Base-by-base conservation (phyloP, 1,140 invertebrate species). In the Protaetia brevitarsis region DNA sequence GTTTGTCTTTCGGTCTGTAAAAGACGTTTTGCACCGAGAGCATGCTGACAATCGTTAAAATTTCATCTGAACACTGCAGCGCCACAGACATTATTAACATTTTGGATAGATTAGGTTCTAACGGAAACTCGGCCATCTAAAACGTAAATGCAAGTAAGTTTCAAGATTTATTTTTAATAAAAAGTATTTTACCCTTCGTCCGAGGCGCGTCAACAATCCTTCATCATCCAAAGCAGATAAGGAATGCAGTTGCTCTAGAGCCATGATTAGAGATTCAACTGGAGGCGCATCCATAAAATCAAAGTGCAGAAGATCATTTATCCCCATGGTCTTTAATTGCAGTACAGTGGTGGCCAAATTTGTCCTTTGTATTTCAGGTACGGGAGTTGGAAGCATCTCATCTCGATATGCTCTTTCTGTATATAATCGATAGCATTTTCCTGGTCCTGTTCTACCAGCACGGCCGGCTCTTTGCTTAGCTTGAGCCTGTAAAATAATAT, bases 251-350 rank as follows among this genome's bases (percentile, higher is more conserved):
- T 97, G 94, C 78, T 98, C 96, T 66, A 99, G 82, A 3, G 98
- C 98, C 88, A 98, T 97, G 11, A 99, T 96, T 41, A 99, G 84
- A 0, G 96, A 93, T 78, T 97, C 95, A 6, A 97, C 94, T 0
- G 97, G 97, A 7, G 98, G 98, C 0, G 97, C 94, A 79, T 99
- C 98, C 97, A 99, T 99, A 79, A 99, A 99, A 82, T 99, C 97
- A 80, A 99, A 99, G 75, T 96, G 91, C n/a, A 99, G 79, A n/a
- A 99, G 82, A 81, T 99, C 97, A 79, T 99, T 99, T 58, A 99
- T 99, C 4, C 98, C 98, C 96, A 99, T 99, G 0, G 97, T 97
- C 79, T 99, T 99, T 0, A 99, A 78, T 71, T 98, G 95, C 2
- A 99, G 79, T 16, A 91, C 95, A 0, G 96, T 99, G 2, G 93